Conservation (phyloP, 2,113 vertebrate species). For the Brachypodius melanocephalos region DNA sequence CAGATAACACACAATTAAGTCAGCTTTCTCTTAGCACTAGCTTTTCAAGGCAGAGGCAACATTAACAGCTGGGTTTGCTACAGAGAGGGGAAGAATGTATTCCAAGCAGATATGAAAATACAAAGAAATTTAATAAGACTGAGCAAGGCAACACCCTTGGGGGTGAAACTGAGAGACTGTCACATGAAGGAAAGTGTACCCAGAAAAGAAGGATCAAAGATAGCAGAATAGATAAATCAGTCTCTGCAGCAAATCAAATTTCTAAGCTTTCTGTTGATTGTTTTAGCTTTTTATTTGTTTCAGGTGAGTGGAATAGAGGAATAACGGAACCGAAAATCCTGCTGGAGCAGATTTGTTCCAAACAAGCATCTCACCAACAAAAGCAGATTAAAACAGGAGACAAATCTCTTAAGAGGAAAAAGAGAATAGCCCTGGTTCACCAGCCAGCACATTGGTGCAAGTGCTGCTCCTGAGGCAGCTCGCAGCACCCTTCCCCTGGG, state of each 20-base stretch:
- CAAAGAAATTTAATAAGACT: neutral
- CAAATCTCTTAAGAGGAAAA: neutral
- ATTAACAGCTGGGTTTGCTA: neutral
- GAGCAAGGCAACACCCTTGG: neutral
- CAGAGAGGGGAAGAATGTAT: neutral
- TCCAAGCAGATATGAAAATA: neutral
- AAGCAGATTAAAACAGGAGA: neutral
- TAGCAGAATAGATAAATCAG: neutral
- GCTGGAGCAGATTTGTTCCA: neutral
- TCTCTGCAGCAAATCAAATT: neutral
- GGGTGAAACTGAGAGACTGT: neutral
- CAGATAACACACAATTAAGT: neutral
- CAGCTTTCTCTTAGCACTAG: neutral
- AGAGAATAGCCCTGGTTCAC: neutral
- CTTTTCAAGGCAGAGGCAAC: neutral
- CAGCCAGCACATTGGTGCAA: rapidly evolving
- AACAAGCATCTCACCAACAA: neutral
- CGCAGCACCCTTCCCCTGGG: neutral
- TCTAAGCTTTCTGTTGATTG: neutral
- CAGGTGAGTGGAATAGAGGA: neutral
- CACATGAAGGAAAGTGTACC: neutral
- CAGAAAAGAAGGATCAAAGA: neutral
- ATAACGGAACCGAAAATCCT: neutral
- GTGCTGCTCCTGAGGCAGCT: neutral
- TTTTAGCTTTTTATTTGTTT: neutral